Base-by-base conservation (phyloP, 1,140 invertebrate genomes). In the Drosophila sturtevanti region DNA sequence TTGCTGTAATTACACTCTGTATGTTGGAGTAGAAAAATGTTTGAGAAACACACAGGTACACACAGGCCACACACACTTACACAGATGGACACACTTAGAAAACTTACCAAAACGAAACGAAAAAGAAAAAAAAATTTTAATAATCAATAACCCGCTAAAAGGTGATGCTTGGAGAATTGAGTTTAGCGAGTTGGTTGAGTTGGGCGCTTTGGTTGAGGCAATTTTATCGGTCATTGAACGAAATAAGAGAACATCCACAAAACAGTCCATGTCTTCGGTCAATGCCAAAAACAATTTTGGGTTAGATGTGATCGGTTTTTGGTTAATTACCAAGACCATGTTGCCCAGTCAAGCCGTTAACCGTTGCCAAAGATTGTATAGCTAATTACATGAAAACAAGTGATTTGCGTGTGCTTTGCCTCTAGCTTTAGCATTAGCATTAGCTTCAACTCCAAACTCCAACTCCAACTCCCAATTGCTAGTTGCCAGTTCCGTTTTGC, bases 181-280 rank as follows among this genome's bases (percentile, higher is more conserved):
- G 41, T 48, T 48, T 48, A 48, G 41, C 41, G 41, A 48, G 9
- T 63, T 62, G 64, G 63, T 64, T 70, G 59, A 81, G 82, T 66
- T 62, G 52, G 72, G 67, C 72, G 72, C 63, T 51, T 52, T 62
- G 72, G 66, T 70, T 77, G 67, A 82, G 75, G 72, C 85, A 81
- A 87, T 86, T 86, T 86, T 82, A 87, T 82, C 82, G 82, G 82
- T 87, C 82, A 77, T 87, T 87, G 82, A 87, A 87, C 82, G 82
- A 77, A 60, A 52, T 48, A 27, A 70, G 51, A 38, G 21, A 55
- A 35, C 72, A 37, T 11, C 52, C 68, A 60, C 34, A 35, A 60
- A 38, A n/a, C 27, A 31, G 2, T 58, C 34, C 34, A 31, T 31
- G 16, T 27, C 41, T 10, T 18, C 5, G 10, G 10, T 52, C 27